Conservation (phyloP, 2,888 invertebrate genomes). For the Allolobophora icterica region DNA sequence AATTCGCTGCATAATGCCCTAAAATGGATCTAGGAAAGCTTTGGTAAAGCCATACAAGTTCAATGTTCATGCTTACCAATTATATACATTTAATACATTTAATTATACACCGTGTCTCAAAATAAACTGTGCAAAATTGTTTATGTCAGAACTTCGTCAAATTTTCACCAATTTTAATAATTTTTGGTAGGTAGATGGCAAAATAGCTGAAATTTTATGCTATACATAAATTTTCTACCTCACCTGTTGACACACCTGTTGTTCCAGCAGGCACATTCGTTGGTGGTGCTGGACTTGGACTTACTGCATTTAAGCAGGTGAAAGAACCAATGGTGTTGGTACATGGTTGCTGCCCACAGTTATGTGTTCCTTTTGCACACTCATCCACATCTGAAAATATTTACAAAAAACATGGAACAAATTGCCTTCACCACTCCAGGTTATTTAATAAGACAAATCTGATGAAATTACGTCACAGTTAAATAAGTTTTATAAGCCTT, state of each 20-base stretch:
- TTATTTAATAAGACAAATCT: neutral
- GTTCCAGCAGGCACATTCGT: too few relatives aligned
- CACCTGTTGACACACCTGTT: too few relatives aligned
- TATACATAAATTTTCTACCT: too few relatives aligned
- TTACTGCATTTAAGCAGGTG: neutral
- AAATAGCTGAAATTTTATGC: too few relatives aligned
- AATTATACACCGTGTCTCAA: too few relatives aligned
- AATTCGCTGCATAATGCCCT: neutral
- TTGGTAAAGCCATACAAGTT: neutral
- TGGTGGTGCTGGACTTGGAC: too few relatives aligned
- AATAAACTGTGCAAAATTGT: too few relatives aligned
- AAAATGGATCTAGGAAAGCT: neutral
- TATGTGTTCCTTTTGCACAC: neutral
- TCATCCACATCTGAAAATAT: conserved; percentile 15
- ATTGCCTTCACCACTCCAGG: neutral
- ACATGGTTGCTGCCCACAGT: neutral
- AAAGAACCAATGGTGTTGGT: neutral
- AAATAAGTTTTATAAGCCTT: neutral
- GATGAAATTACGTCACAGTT: neutral
- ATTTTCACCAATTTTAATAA: too few relatives aligned
- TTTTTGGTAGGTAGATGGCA: too few relatives aligned
- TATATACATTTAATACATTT: too few relatives aligned
- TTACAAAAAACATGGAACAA: neutral
- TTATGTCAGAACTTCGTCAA: too few relatives aligned
- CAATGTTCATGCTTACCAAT: neutral